Percentiles rank a stretch among this genome's conserved stretches.
phyloP scores from a whole-genome alignment of 2,113 vertebrate species.

The Phaetusa simplex region DNA sequence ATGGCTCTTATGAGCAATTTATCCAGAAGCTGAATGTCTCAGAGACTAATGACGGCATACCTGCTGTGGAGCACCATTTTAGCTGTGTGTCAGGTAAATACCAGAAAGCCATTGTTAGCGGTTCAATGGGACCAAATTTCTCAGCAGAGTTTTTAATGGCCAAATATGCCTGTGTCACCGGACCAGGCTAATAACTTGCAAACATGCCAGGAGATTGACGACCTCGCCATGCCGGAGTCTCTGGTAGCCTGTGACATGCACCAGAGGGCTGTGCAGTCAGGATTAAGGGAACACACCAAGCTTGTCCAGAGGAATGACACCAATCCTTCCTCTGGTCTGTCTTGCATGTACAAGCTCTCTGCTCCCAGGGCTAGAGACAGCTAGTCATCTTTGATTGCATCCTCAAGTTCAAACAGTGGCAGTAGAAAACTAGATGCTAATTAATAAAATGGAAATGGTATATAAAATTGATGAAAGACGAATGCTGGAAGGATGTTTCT shows the following conservation, averaged over 20 bases:
- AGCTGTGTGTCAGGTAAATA: background rate
- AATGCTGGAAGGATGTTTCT: background rate
- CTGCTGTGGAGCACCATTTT: background rate
- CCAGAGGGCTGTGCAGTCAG: background rate
- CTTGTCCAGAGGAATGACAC: background rate
- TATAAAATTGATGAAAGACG: background rate
- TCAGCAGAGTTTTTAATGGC: background rate
- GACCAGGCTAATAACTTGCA: background rate
- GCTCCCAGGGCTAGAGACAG: background rate
- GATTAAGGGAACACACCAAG: background rate
- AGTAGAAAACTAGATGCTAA: background rate
- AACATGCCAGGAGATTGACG: background rate
- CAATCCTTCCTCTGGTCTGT: background rate
- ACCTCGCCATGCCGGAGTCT: background rate
- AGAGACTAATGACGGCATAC: background rate
- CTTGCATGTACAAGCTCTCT: background rate
- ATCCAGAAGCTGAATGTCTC: background rate
- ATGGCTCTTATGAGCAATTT: background rate
- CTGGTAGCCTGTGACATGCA: background rate
- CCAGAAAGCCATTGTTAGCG: background rate
- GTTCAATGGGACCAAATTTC: background rate
- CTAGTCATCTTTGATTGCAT: background rate
- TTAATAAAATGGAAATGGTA: slow-evolving; percentile 2
- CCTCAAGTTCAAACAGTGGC: background rate
- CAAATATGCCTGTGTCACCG: background rate